These are phyloP conservation scores for Talpa occidentalis DNA, from an alignment of 2,113 vertebrate genomes.

Conservation along the genomic window DNA sequence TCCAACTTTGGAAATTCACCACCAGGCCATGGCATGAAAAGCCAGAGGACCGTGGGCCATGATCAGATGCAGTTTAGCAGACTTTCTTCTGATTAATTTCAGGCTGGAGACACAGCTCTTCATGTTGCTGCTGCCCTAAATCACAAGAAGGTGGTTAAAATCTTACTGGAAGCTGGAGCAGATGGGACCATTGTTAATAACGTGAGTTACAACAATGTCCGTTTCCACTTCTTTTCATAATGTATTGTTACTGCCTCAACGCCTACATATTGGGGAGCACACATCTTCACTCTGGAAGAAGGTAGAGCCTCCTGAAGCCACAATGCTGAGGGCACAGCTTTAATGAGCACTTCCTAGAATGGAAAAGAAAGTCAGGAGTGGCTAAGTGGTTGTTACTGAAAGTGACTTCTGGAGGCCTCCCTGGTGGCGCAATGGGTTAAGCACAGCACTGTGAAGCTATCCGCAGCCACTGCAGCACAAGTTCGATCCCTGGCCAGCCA, in stretches of 20 bases:
- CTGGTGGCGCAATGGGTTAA: no score
- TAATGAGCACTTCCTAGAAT: neutral
- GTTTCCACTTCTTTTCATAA: neutral
- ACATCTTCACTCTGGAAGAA: neutral
- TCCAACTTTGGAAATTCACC: slow-evolving; percentile 9
- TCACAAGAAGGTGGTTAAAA: slow-evolving; percentile 95
- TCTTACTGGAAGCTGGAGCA: slow-evolving; percentile 95
- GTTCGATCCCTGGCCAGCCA: no score
- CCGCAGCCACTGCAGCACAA: no score
- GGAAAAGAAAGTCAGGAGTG: neutral
- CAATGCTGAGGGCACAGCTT: neutral
- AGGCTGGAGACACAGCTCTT: slow-evolving; percentile 95
- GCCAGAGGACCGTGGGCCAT: neutral
- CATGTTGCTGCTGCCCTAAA: slow-evolving; percentile 95
- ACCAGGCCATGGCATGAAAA: neutral
- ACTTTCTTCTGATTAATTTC: slow-evolving; percentile 77
- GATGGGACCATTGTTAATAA: slow-evolving; percentile 92
- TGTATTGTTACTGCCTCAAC: neutral
- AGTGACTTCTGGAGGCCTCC: neutral
- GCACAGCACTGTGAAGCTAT: no score
- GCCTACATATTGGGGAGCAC: neutral
- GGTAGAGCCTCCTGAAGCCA: no score
- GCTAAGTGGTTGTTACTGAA: neutral
- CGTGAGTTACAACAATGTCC: slow-evolving; percentile 83
- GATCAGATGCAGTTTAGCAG: neutral